phyloP scores from a whole-genome alignment of 1,140 invertebrate species.

The Cataglyphis hispanica region DNA sequence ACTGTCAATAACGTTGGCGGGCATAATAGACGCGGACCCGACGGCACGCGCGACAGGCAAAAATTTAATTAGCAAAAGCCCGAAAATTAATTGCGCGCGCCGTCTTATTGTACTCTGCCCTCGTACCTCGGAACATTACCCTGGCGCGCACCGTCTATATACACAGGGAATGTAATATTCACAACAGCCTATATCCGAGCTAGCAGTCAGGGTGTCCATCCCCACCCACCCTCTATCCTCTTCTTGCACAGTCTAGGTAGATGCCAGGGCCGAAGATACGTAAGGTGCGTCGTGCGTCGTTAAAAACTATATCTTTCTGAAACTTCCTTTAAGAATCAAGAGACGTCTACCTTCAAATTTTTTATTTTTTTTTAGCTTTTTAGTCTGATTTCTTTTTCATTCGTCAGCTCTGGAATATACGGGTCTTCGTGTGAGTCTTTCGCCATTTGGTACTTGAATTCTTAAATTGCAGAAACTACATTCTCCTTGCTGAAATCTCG shows the following conservation, averaged over 20 bases:
- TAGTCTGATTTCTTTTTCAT: background rate
- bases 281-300: constrained; percentile 16
- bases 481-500: background rate
- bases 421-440: background rate
- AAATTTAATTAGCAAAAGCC: constrained; percentile 85
- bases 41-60: constrained; percentile 72
- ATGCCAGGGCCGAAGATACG: constrained; percentile 49
- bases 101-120: constrained; percentile 83
- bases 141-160: constrained; percentile 77
- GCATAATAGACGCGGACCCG: constrained; percentile 45
- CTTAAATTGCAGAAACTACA: background rate
- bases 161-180: constrained; percentile 85
- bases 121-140: constrained; percentile 70
- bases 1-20: constrained; percentile 53
- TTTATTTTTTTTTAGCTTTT: background rate
- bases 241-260: constrained; percentile 54
- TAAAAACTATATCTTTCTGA: background rate
- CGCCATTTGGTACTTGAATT: background rate
- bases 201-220: constrained; percentile 76
- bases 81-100: constrained; percentile 84
- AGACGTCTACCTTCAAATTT: background rate
- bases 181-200: constrained; percentile 82
- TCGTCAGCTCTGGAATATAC: background rate
- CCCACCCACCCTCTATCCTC: constrained; percentile 61
- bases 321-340: background rate